A percentile compares a stretch with the other conserved stretches of the same genome.
phyloP scores from a whole-genome alignment of 2,113 vertebrate genomes.

The Lepus timidus region DNA sequence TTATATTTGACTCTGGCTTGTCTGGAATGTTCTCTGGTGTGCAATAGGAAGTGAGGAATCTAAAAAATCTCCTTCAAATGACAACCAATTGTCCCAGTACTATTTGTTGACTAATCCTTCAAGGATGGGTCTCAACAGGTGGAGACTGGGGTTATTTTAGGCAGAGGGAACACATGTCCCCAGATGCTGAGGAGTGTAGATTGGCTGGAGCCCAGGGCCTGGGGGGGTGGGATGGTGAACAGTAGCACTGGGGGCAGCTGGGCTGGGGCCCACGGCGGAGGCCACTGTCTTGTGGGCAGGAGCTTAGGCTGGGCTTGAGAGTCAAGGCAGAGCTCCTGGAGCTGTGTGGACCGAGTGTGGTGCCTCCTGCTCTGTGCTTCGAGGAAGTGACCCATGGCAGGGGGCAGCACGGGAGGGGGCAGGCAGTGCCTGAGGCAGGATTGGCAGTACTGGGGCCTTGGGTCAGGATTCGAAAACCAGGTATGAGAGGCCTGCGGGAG shows the following conservation, averaged over 20 bases:
- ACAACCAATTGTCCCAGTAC: slow-evolving; percentile 62
- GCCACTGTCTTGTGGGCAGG: not conserved
- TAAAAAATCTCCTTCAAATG: slow-evolving; percentile 63
- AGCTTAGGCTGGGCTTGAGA: not conserved
- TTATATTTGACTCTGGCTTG: slow-evolving; percentile 27
- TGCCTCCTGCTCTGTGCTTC: not conserved
- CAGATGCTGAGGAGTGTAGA: slow-evolving; percentile 52
- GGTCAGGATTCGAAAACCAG: not conserved
- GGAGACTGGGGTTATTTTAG: slow-evolving; percentile 72
- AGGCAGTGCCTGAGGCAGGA: not conserved
- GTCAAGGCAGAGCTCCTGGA: too few relatives aligned
- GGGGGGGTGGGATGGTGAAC: not conserved
- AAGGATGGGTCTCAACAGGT: slow-evolving; percentile 72
- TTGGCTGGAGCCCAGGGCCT: slow-evolving; percentile 27
- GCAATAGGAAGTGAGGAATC: slow-evolving; percentile 60
- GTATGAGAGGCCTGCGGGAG: not conserved
- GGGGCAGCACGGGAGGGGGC: not conserved
- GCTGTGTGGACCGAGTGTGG: not conserved
- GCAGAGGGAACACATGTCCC: slow-evolving; percentile 69
- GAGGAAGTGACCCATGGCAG: not conserved
- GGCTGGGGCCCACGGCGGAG: not conserved
- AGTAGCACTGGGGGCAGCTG: not conserved
- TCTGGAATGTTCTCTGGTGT: not conserved
- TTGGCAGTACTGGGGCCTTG: not conserved
- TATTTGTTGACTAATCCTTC: slow-evolving; percentile 65